Percentiles rank a stretch among this genome's conserved stretches.
Conservation (phyloP, 2,797 vertebrate species). For the Phataginus tetradactyla region DNA sequence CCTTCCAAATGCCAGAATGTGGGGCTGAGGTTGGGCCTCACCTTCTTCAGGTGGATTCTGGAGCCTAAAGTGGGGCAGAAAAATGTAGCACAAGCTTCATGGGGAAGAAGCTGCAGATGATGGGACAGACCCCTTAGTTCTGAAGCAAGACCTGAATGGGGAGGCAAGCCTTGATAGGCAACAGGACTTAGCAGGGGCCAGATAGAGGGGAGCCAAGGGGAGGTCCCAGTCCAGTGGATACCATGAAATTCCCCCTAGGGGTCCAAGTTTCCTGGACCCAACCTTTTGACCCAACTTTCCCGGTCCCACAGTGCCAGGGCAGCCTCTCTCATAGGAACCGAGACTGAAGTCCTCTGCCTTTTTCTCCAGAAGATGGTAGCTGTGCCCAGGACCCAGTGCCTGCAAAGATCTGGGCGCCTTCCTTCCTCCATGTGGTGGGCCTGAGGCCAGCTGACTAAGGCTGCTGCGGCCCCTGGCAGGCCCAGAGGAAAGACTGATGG, state of each 20-base stretch:
- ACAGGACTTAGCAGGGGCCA: not conserved
- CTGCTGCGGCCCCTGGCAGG: constrained; percentile 51
- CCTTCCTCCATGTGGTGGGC: constrained; percentile 1
- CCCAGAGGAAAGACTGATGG: constrained; percentile 68
- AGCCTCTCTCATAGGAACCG: not conserved
- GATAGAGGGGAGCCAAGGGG: not conserved
- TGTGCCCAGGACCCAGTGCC: constrained; percentile 2
- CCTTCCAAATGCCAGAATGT: not conserved
- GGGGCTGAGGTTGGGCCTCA: not conserved
- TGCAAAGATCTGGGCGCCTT: not conserved
- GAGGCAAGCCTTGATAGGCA: not conserved
- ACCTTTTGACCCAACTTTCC: not conserved
- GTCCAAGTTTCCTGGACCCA: not conserved
- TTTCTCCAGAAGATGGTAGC: constrained; percentile 67
- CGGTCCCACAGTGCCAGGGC: not conserved
- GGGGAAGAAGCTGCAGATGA: not conserved
- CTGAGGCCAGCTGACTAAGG: constrained; percentile 50
- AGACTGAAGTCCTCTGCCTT: not conserved
- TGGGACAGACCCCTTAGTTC: not conserved
- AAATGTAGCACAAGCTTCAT: not conserved
- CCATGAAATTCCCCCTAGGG: not conserved
- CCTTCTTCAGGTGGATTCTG: not conserved
- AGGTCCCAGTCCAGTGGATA: not conserved
- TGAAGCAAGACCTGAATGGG: not conserved
- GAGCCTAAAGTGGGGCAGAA: not conserved